Evolutionary conservation across 2,888 invertebrate species (phyloP), one percentile per base, ranked within the genome.

Genomic region (Dicycla oo): DNA sequence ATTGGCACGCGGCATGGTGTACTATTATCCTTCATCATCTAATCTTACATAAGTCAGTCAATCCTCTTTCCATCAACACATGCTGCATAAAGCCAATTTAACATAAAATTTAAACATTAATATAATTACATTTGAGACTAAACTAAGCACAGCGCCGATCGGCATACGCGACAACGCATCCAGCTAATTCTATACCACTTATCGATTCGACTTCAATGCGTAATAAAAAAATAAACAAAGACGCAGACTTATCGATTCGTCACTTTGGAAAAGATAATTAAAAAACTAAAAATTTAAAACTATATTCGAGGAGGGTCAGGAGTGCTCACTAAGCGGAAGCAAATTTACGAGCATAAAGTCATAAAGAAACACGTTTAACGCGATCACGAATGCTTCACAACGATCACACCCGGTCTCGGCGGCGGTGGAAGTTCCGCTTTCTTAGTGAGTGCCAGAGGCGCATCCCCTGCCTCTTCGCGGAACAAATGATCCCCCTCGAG

Each of bases 401-500:
- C 98, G 88, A 99, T 99, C 78, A 99, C 99, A 80, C 98, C 98
- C 34, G 98, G 98, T 89, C 98, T 97, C 88, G 97, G 97, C 89
- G 97, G 89, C 53, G 92, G 93, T 96, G 97, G 86, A 89, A 95
- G 89, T 84, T 96, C 96, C 73, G 91, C 89, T 83, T 96, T 93
- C 88, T 94, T 94, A 47, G 96, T 97, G 78, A 97, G 94, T 47
- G 97, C 97, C 45, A 97, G 94, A 20, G 97, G 97, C 65, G 93
- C 93, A 66, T 97, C 97, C 15, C 94, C 90, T 84, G 97, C 96
- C 87, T 97, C 97, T 88, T 98, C 98, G 81, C 97, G 97, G 94
- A 99, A 99, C 91, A 99, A 96, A 93, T 99, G 98, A 92, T 99
- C 99, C 54, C 99, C 99, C 93, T 99, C 99, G 84, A 99, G 96